These are phyloP conservation scores for Actinia tenebrosa DNA, from an alignment of 64 coral and sea anemone genomes.

Conservation along the genomic window DNA sequence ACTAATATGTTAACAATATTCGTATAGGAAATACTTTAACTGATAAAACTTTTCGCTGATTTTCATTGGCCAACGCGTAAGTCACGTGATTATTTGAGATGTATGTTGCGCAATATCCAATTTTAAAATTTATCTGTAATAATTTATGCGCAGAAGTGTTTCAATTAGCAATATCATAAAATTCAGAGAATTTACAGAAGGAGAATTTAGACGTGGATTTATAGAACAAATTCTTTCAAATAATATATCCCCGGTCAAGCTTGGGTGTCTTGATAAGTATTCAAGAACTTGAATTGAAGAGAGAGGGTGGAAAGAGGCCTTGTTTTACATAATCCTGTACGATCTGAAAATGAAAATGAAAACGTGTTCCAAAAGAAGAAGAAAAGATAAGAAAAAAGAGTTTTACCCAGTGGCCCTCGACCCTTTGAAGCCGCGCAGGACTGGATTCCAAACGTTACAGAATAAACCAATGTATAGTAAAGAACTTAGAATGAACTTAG, in stretches of 20 bases:
- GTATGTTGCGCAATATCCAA: neutral
- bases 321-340: constrained; percentile 51
- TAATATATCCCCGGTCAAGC: neutral
- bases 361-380: neutral
- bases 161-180: neutral
- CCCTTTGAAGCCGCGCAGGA: neutral
- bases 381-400: neutral
- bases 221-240: no score
- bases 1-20: neutral
- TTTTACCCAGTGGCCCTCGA: neutral
- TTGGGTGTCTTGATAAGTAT: neutral
- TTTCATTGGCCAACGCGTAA: neutral
- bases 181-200: neutral
- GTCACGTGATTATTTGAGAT: neutral
- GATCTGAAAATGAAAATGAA: constrained; percentile 31
- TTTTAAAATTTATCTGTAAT: neutral
- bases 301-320: constrained; percentile 50
- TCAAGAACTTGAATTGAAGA: constrained; percentile 8
- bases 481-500: no score
- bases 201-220: neutral
- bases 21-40: neutral
- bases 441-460: neutral
- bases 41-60: neutral
- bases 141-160: neutral
- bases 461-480: neutral